phyloP scores from a whole-genome alignment of 1,140 invertebrate genomes.

The Hyles euphorbiae region DNA sequence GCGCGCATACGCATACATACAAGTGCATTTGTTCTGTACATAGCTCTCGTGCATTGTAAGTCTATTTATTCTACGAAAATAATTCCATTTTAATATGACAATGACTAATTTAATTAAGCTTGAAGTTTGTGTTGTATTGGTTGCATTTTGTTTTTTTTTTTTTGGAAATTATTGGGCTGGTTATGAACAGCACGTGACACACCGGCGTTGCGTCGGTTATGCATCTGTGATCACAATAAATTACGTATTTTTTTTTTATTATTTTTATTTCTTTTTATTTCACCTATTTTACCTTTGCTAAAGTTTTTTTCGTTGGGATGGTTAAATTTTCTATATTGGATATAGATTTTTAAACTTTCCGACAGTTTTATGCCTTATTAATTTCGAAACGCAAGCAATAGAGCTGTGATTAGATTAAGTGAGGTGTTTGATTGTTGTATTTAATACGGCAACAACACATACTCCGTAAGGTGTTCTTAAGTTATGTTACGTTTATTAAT shows the following conservation, averaged over 20 bases:
- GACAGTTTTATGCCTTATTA: too few relatives aligned
- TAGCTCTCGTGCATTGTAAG: conserved; percentile 62
- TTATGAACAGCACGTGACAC: conserved; percentile 19
- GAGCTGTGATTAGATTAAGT: conserved; percentile 25
- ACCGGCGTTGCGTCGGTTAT: conserved; percentile 17
- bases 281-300: conserved; percentile 15
- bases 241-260: conserved; percentile 58
- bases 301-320: too few relatives aligned
- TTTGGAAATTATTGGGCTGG: conserved; percentile 10
- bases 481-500: too few relatives aligned
- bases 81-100: conserved; percentile 39
- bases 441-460: too few relatives aligned
- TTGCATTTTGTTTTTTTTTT: conserved; percentile 20
- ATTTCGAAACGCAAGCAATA: background rate
- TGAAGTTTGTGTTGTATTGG: conserved; percentile 25
- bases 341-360: background rate
- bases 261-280: conserved; percentile 47
- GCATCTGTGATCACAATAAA: conserved; percentile 67
- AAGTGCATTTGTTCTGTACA: conserved; percentile 62
- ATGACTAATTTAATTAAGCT: conserved; percentile 20
- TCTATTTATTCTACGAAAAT: conserved; percentile 56
- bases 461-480: too few relatives aligned
- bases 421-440: conserved; percentile 3
- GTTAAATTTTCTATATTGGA: background rate
- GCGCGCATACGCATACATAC: conserved; percentile 51